Evolutionary conservation across 2,797 vertebrate species (phyloP).

Genomic region (Caiman crocodilus): DNA sequence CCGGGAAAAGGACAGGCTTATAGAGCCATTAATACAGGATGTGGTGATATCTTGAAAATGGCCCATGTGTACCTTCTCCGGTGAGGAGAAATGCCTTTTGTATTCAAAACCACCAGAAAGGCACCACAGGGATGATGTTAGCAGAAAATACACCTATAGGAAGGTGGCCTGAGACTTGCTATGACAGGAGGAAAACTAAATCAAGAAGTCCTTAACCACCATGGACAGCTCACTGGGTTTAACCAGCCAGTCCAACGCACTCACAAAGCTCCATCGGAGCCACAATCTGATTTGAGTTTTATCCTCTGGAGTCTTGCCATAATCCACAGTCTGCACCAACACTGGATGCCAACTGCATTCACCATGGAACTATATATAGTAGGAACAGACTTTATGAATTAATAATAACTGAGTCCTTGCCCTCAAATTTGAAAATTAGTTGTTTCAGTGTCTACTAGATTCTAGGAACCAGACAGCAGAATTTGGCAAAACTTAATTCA

Average conservation of each 20-base stretch:
- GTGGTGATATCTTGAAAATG: background rate
- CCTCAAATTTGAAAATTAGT: conserved; percentile 60
- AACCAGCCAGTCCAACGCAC: conserved; percentile 44
- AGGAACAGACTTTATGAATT: conserved; percentile 53
- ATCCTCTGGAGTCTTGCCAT: conserved; percentile 62
- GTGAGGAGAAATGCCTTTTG: background rate
- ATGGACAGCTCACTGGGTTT: conserved; percentile 80
- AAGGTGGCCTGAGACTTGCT: background rate
- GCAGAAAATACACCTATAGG: background rate
- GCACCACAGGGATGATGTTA: background rate
- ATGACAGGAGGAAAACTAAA: background rate
- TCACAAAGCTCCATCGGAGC: conserved; percentile 51
- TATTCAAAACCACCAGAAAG: background rate
- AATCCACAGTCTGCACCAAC: conserved; percentile 73
- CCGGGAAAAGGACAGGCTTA: background rate
- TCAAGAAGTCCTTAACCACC: conserved; percentile 63
- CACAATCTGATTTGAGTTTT: conserved; percentile 59
- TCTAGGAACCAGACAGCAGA: conserved; percentile 64
- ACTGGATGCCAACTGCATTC: conserved; percentile 75
- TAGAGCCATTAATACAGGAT: too few relatives aligned
- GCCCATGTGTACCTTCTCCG: background rate
- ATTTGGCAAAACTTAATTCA: conserved; percentile 16
- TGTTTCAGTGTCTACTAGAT: conserved; percentile 53
- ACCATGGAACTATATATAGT: conserved; percentile 72
- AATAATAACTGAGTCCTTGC: conserved; percentile 61